These are phyloP conservation scores for Tenebrio molitor DNA, from an alignment of 1,140 invertebrate genomes.

Conservation along the genomic window DNA sequence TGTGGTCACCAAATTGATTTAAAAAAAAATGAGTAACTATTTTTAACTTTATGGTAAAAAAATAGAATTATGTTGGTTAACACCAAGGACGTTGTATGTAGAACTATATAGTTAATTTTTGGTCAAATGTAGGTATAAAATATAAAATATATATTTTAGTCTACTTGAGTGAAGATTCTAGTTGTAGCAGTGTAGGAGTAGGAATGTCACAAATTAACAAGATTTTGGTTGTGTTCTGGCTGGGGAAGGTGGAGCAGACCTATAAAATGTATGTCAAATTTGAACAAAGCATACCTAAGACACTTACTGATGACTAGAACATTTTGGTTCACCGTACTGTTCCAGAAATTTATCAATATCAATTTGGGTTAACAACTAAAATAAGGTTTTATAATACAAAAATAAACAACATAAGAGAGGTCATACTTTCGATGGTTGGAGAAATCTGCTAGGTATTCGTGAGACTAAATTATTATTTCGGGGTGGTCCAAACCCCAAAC, in stretches of 20 bases:
- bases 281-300: background rate
- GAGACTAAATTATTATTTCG: conserved; percentile 70
- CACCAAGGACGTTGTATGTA: too few species aligned
- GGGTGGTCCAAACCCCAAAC: conserved; percentile 78
- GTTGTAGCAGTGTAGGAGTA: too few species aligned
- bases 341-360: conserved; percentile 65
- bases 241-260: conserved; percentile 42
- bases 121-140: too few species aligned
- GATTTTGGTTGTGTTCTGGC: conserved; percentile 41
- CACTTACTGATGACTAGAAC: conserved; percentile 53
- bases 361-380: conserved; percentile 63
- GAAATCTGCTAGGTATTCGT: conserved; percentile 76
- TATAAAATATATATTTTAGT: too few species aligned
- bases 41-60: too few species aligned
- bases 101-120: too few species aligned
- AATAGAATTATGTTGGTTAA: too few species aligned
- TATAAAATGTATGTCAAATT: conserved; percentile 14
- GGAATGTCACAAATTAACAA: conserved; percentile 21
- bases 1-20: too few species aligned
- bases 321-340: conserved; percentile 60
- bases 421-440: conserved; percentile 64
- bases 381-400: conserved; percentile 26
- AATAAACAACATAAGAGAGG: background rate
- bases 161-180: too few species aligned
- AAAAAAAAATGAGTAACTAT: too few species aligned